phyloP scores from a whole-genome alignment of 2,888 invertebrate species.

The Parnassius apollo region DNA sequence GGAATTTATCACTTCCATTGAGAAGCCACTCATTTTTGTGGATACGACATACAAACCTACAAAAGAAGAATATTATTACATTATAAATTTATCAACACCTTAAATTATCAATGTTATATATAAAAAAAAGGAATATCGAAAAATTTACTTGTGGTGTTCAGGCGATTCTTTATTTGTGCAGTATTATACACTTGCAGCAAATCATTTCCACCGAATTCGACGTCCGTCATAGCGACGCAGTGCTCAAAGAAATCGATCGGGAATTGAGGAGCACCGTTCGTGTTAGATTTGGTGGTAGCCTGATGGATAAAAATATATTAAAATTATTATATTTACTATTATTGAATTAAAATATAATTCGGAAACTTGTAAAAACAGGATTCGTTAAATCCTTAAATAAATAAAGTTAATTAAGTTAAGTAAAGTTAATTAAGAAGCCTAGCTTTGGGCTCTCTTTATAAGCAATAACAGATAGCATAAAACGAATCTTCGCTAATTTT shows the following conservation, averaged over 20 bases:
- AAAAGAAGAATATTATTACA: slow-evolving; percentile 28
- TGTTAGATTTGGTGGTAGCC: slow-evolving; percentile 66
- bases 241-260: slow-evolving; percentile 99
- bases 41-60: slow-evolving; percentile 95
- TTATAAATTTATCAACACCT: background rate
- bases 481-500: too few species aligned
- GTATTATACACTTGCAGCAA: slow-evolving; percentile 96
- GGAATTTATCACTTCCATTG: slow-evolving; percentile 92
- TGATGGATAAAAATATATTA: slow-evolving; percentile 30
- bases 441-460: too few species aligned
- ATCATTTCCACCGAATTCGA: slow-evolving; percentile 97
- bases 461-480: too few species aligned
- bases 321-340: background rate
- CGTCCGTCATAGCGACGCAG: slow-evolving; percentile 93
- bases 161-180: slow-evolving; percentile 94
- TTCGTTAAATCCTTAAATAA: too few species aligned
- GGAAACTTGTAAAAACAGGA: too few species aligned
- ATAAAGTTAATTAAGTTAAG: too few species aligned
- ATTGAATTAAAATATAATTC: too few species aligned
- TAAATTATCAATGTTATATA: too few species aligned
- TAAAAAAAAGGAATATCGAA: background rate
- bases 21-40: slow-evolving; percentile 94
- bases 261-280: slow-evolving; percentile 86
- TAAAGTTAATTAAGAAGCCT: too few species aligned
- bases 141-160: slow-evolving; percentile 83